Percentiles rank a stretch among this genome's conserved stretches.
Conservation (phyloP, 2,797 vertebrate genomes). For the Champsocephalus esox region DNA sequence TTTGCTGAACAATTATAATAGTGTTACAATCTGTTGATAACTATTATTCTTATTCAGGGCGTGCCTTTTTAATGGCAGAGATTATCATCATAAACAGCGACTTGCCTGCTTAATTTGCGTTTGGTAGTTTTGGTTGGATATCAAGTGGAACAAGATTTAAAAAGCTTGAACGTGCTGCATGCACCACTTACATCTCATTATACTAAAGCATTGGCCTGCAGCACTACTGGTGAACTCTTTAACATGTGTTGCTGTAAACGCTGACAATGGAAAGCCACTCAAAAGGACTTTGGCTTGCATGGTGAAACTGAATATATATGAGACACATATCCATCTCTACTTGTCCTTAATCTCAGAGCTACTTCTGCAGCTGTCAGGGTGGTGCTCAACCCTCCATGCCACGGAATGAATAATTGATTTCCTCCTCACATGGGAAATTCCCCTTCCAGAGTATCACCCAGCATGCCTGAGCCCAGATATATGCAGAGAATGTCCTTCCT, state of each 20-base stretch:
- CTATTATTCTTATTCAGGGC: constrained; percentile 23
- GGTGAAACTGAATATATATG: constrained; percentile 62
- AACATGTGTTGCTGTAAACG: constrained; percentile 10
- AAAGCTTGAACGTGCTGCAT: not conserved
- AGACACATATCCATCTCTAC: constrained; percentile 62
- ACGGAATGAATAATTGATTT: constrained; percentile 81
- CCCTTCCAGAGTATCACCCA: constrained; percentile 44
- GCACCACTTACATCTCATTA: constrained; percentile 25
- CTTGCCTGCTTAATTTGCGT: not conserved
- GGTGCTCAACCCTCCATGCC: constrained; percentile 66
- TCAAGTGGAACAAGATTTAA: not conserved
- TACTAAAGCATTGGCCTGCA: not conserved
- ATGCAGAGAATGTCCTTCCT: constrained; percentile 40
- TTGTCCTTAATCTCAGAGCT: constrained; percentile 70
- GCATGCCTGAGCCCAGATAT: constrained; percentile 33
- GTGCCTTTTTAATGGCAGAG: constrained; percentile 42
- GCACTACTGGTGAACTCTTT: constrained; percentile 13
- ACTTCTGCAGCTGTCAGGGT: constrained; percentile 68
- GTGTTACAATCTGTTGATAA: constrained; percentile 45
- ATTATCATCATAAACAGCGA: constrained; percentile 37
- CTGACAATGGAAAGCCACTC: constrained; percentile 11
- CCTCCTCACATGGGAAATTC: constrained; percentile 61
- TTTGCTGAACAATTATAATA: constrained; percentile 16
- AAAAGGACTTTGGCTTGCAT: constrained; percentile 26
- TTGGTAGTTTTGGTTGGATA: not conserved